phyloP scores from a whole-genome alignment of 2,797 vertebrate genomes.

The Gymnoscopelus braueri region DNA sequence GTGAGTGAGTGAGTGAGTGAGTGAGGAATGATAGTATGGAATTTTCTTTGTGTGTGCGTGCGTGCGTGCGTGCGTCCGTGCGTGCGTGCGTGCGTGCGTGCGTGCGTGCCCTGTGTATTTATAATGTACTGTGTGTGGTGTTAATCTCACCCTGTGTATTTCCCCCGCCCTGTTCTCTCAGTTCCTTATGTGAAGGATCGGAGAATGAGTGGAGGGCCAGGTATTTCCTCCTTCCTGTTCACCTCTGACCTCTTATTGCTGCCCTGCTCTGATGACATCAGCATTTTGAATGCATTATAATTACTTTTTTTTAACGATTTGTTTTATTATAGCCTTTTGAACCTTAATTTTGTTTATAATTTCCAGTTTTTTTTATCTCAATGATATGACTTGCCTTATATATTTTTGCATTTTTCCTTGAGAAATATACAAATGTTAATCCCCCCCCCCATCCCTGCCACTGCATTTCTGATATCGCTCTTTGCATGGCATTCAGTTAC shows the following conservation, averaged over 20 bases:
- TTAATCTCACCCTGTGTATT: constrained; percentile 78
- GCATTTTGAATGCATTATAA: constrained; percentile 53
- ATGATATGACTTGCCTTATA: constrained; percentile 43
- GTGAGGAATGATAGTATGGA: neutral
- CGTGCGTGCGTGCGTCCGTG: too few relatives aligned
- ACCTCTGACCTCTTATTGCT: constrained; percentile 72
- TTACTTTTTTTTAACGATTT: constrained; percentile 46
- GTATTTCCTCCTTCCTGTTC: constrained; percentile 86
- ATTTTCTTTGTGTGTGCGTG: too few relatives aligned
- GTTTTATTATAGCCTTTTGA: constrained; percentile 45
- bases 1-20: constrained; percentile 6
- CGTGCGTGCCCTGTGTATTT: constrained; percentile 1
- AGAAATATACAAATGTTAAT: constrained; percentile 68
- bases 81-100: too few relatives aligned
- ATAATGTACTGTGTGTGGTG: constrained; percentile 58
- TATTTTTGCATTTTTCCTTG: constrained; percentile 57
- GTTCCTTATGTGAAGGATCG: constrained; percentile 98
- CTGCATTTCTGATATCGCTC: constrained; percentile 66
- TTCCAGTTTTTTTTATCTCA: constrained; percentile 33
- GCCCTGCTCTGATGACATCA: constrained; percentile 57
- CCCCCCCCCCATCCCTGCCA: constrained; percentile 42
- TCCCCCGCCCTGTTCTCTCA: constrained; percentile 83
- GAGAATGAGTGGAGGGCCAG: constrained; percentile 97
- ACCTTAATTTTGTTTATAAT: constrained; percentile 48
- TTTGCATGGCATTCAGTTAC: constrained; percentile 72